A percentile compares a stretch with the other conserved stretches of the same genome.
phyloP scores from a whole-genome alignment of 2,113 vertebrate species.

The Zapus hudsonius region DNA sequence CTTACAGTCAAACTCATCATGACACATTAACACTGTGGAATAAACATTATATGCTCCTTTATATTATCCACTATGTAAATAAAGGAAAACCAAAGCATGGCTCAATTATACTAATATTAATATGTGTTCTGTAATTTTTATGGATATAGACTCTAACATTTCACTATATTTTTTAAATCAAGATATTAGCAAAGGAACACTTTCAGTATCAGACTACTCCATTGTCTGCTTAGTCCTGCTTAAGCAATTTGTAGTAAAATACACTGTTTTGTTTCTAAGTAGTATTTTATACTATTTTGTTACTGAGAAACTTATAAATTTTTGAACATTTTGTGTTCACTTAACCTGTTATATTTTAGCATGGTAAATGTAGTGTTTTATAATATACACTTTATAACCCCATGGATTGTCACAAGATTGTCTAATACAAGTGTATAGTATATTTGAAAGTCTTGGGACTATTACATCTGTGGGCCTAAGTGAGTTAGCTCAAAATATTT shows the following conservation, averaged over 20 bases:
- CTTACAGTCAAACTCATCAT: not conserved
- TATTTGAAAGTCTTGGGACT: not conserved
- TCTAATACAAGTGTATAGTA: not conserved
- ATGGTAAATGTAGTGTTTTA: not conserved
- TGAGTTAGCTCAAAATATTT: not conserved
- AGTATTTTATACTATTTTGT: constrained; percentile 22
- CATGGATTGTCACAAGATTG: not conserved
- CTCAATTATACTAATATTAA: not conserved
- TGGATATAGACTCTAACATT: not conserved
- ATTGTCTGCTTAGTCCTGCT: not conserved
- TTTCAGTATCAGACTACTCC: not conserved
- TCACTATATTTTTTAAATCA: not conserved
- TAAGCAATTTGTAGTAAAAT: constrained; percentile 20
- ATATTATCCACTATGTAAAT: not conserved
- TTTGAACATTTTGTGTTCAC: not conserved
- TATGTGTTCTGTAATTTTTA: not conserved
- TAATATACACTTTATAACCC: not conserved
- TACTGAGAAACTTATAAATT: not conserved
- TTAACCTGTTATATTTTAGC: not conserved
- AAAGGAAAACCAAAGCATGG: not conserved
- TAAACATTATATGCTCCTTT: not conserved
- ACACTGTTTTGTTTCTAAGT: not conserved
- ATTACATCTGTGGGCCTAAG: not conserved
- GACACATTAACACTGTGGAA: not conserved
- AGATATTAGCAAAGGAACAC: not conserved